phyloP scores from a whole-genome alignment of 2,797 vertebrate genomes.

The Avahi laniger region DNA sequence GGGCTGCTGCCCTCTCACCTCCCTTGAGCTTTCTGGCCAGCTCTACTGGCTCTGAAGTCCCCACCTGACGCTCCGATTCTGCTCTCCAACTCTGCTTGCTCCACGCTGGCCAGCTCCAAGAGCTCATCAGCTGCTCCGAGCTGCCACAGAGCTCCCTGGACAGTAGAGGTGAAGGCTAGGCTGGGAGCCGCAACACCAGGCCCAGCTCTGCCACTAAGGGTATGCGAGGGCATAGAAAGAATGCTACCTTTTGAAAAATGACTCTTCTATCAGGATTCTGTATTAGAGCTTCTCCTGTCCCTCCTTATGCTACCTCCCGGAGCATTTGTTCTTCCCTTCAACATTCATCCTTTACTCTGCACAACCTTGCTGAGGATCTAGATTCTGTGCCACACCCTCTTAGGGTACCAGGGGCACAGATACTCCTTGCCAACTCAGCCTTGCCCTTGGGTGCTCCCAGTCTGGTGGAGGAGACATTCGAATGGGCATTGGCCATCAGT shows the following conservation, averaged over 20 bases:
- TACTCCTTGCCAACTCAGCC: neutral
- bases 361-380: neutral
- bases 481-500: neutral
- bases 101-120: neutral
- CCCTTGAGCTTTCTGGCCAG: neutral
- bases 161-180: neutral
- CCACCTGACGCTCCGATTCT: neutral
- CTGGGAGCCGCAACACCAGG: neutral
- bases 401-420: neutral
- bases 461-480: neutral
- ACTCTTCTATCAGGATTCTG: neutral
- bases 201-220: neutral
- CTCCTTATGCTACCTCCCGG: neutral
- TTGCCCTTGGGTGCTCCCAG: neutral
- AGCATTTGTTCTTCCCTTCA: neutral
- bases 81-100: neutral
- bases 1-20: neutral
- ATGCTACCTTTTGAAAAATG: neutral
- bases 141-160: neutral
- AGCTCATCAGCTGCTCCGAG: neutral
- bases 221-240: neutral
- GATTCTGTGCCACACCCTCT: neutral
- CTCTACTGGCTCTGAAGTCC: neutral
- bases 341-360: neutral
- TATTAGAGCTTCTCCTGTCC: neutral